Evolutionary conservation across 37 sponge, comb jelly and placozoan genomes (phyloP).

Genomic region (Eunapius fragilis): DNA sequence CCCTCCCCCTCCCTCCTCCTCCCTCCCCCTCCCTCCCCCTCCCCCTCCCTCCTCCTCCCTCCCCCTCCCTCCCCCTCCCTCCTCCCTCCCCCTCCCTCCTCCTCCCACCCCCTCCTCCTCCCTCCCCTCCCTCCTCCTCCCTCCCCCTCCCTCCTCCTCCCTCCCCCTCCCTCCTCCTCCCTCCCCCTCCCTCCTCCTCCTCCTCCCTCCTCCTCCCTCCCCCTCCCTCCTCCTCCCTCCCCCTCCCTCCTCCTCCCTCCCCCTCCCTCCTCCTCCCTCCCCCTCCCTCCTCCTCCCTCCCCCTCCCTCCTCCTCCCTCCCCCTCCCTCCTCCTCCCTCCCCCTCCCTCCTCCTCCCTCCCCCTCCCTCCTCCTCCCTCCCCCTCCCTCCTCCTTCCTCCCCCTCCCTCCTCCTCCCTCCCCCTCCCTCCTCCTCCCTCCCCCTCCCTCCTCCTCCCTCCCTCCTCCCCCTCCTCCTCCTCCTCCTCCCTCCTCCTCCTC

Average conservation of each 20-base stretch:
- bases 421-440: not conserved
- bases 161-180: not conserved
- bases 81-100: not conserved
- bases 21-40: too few species aligned
- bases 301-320: not conserved
- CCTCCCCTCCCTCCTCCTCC: not conserved
- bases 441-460: not conserved
- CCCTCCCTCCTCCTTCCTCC: not conserved
- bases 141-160: not conserved
- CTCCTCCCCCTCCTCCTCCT: not conserved
- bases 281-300: not conserved
- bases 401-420: not conserved
- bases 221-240: not conserved
- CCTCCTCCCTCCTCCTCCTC: too few species aligned
- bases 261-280: not conserved
- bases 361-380: not conserved
- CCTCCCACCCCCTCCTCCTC: not conserved
- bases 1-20: not conserved
- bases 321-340: not conserved
- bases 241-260: not conserved
- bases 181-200: not conserved
- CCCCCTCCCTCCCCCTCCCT: not conserved
- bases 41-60: not conserved
- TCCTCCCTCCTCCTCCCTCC: not conserved
- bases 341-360: not conserved